These are phyloP conservation scores for Mesitornis unicolor DNA, from an alignment of 2,113 vertebrate genomes.

Conservation along the genomic window DNA sequence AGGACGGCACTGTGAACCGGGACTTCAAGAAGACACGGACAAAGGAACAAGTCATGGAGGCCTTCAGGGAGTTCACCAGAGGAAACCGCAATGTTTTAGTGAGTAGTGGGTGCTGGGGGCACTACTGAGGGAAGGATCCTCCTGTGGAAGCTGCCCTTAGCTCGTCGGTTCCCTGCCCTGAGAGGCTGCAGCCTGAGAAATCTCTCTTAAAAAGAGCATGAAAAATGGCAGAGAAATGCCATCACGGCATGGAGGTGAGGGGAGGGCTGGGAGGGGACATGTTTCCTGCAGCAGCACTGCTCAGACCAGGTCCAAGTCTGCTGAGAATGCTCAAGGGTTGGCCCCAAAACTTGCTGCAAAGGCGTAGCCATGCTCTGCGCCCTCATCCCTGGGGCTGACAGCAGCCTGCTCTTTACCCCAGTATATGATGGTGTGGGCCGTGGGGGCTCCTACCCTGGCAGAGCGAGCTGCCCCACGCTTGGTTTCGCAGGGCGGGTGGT, in stretches of 20 bases:
- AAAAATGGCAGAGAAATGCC: neutral
- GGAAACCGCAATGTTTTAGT: conserved; percentile 90
- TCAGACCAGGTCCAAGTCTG: accelerated
- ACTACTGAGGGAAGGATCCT: neutral
- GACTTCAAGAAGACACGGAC: conserved; percentile 98
- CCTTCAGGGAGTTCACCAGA: conserved; percentile 92
- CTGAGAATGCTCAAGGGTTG: neutral
- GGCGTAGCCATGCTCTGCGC: neutral
- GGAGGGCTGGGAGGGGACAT: neutral
- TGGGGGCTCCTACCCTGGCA: neutral
- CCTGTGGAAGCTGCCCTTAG: neutral
- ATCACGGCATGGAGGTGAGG: neutral
- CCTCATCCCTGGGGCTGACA: neutral
- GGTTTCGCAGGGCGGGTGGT: accelerated
- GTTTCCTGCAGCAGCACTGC: neutral
- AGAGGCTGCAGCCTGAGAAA: neutral
- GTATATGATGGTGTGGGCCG: accelerated
- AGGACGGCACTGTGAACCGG: conserved; percentile 94
- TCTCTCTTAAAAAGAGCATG: neutral
- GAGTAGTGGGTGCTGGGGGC: conserved; percentile 41
- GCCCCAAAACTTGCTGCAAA: neutral
- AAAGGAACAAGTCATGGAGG: conserved; percentile 85
- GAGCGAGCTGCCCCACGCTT: accelerated
- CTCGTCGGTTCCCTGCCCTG: neutral
- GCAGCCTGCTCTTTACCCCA: neutral